These are phyloP conservation scores for Conus canariensis DNA, from an alignment of 2,888 invertebrate genomes.

Conservation along the genomic window DNA sequence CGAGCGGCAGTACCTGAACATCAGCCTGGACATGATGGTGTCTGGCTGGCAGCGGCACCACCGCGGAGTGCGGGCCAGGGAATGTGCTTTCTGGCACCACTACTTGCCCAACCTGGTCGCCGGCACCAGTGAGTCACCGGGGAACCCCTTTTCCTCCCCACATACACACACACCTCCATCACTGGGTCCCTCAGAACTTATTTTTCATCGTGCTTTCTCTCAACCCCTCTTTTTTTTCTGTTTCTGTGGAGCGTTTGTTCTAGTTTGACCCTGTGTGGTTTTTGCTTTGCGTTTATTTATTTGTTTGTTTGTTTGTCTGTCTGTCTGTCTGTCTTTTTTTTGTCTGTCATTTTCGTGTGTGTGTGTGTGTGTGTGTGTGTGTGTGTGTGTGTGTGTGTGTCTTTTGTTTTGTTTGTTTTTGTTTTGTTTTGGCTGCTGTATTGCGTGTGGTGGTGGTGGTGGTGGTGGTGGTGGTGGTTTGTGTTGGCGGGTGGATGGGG, in stretches of 20 bases:
- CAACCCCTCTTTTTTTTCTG: too few species aligned
- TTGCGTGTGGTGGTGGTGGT: not conserved
- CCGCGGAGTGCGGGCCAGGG: constrained; percentile 88
- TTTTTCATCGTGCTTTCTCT: too few species aligned
- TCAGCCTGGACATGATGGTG: constrained; percentile 78
- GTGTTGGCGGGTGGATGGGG: too few species aligned
- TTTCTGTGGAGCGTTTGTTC: too few species aligned
- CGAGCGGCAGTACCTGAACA: constrained; percentile 89
- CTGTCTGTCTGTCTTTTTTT: not conserved
- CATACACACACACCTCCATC: not conserved
- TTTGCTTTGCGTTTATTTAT: too few species aligned
- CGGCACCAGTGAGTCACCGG: constrained; percentile 72
- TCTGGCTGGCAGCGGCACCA: constrained; percentile 79
- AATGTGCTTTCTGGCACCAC: constrained; percentile 97
- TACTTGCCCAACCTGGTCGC: constrained; percentile 91
- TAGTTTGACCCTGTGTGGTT: too few species aligned
- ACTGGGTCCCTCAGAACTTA: too few species aligned
- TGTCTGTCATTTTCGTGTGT: too few species aligned
- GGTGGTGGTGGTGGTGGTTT: not conserved
- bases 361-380: too few species aligned
- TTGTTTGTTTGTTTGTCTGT: not conserved
- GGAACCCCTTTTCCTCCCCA: too few species aligned
- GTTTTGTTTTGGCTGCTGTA: too few species aligned
- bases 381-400: too few species aligned
- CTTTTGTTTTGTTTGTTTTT: not conserved